Evolutionary conservation across 2,113 vertebrate genomes (phyloP).

Genomic region (Tragulus kanchil): DNA sequence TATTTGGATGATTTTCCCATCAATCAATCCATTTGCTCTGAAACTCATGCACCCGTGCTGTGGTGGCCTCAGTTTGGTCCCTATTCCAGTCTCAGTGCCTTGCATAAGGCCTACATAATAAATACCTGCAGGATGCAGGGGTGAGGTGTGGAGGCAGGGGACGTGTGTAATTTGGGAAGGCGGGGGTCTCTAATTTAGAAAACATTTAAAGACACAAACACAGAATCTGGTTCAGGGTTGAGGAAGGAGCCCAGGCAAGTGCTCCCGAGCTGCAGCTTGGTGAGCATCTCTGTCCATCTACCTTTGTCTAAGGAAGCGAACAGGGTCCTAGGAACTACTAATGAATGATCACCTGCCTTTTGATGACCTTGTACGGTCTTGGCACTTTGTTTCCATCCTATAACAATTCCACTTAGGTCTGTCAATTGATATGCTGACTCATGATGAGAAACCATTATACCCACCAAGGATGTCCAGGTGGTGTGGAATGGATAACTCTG

Average conservation of each 20-base stretch:
- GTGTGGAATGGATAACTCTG: background rate
- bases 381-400: background rate
- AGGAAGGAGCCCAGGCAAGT: background rate
- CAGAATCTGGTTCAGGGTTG: background rate
- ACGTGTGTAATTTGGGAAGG: background rate
- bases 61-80: background rate
- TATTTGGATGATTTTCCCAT: background rate
- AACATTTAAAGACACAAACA: background rate
- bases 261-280: background rate
- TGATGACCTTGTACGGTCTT: background rate
- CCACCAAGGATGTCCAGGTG: background rate
- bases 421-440: background rate
- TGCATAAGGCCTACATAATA: background rate
- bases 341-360: background rate
- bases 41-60: background rate
- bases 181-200: background rate
- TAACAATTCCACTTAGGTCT: background rate
- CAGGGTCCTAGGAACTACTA: background rate
- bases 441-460: background rate
- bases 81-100: background rate
- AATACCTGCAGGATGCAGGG: background rate
- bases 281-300: background rate
- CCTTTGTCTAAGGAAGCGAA: background rate
- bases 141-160: background rate
- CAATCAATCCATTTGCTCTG: background rate